Base-by-base conservation (phyloP, 2,113 vertebrate species). In the Condylura cristata region DNA sequence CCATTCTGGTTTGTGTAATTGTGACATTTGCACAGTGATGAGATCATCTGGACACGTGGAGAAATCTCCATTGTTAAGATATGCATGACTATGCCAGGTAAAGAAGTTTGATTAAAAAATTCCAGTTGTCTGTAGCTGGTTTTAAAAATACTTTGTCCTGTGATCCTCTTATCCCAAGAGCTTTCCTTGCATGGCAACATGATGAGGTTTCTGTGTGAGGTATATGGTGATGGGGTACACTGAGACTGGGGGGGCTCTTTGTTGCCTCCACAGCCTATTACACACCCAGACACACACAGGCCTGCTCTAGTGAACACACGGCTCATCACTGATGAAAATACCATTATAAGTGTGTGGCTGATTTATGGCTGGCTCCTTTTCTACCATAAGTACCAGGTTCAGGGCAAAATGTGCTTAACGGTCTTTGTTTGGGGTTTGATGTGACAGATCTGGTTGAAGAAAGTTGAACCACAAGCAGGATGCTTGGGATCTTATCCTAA, bases 101-200 rank as follows among this genome's bases (percentile, higher is more conserved):
- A 89, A 90, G 82, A 95, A 66, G 87, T 76, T 78, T 72, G 66
- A 37, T 85, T 85, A 2, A 65, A 61, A 79, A 72, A 37, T 44
- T 48, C 37, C 12, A 46, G 63, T 94, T 89, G 76, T 96, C 75
- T 71, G 39, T 70, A 46, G 53, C 32, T 71, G 11, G 41, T 96
- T 87, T 92, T 48, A 70, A 83, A 95, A 92, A 41, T 89, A 30
- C 8, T 66, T 48, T 26, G 51, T 89, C 84, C 58, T 58, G 3
- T 37, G 51, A 79, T 53, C 8, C 10, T 4, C 30, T 76, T 48
- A n/a, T 89, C 63, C 41, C 28, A 34, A 75, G 89, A 75, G 39
- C 32, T n/a, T 44, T 22, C 30, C 30, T 39, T 16, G 37, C 37
- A 13, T 56, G 41, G 61, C 18, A 24, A 7, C 2, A 3, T 5